phyloP scores from a whole-genome alignment of 2,113 vertebrate genomes.

The Cynopterus brachyotis region DNA sequence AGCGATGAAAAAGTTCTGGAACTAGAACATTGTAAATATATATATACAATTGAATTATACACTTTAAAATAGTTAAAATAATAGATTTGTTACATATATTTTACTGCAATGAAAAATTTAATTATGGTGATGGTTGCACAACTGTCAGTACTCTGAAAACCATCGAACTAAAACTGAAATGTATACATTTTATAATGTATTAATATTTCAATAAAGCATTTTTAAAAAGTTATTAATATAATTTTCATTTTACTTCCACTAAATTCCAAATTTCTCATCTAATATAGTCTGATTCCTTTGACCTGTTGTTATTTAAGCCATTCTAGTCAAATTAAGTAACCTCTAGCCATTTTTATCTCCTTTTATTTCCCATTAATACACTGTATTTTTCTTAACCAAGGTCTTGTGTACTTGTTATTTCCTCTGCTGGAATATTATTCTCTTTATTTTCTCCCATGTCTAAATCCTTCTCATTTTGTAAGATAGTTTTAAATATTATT shows the following conservation, averaged over 20 bases:
- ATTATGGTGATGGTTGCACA: not conserved
- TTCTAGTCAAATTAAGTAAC: not conserved
- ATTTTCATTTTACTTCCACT: not conserved
- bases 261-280: not conserved
- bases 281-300: not conserved
- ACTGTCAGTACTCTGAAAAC: not conserved
- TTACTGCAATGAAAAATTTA: not conserved
- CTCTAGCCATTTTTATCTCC: fast-evolving
- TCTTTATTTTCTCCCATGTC: not conserved
- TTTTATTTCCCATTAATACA: not conserved
- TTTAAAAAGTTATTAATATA: not conserved
- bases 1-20: not conserved
- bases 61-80: not conserved
- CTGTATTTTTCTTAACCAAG: not conserved
- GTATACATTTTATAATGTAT: not conserved
- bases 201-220: not conserved
- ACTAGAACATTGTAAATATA: not conserved
- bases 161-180: not conserved
- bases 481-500: not conserved
- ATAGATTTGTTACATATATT: not conserved
- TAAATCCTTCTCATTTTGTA: not conserved
- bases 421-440: not conserved
- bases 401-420: not conserved
- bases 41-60: not conserved
- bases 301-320: not conserved